phyloP scores from a whole-genome alignment of 2,797 vertebrate genomes.

The Lateolabrax maculatus region DNA sequence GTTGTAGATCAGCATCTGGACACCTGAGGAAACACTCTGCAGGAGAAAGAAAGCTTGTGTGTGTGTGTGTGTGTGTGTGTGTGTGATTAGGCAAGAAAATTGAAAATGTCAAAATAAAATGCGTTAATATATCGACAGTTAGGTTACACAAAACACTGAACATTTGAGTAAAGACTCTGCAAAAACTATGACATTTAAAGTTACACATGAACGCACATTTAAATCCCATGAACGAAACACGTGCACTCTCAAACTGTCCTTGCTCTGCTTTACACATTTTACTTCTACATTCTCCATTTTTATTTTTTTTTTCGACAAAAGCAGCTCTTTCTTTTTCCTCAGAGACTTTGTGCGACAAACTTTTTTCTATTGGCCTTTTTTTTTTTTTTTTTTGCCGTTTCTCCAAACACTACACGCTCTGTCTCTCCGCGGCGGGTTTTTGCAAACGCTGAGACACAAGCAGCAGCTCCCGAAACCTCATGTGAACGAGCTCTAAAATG shows the following conservation, averaged over 20 bases:
- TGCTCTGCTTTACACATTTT: too few relatives aligned
- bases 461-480: too few relatives aligned
- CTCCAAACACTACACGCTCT: too few relatives aligned
- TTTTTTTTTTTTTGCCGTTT: neutral
- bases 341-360: neutral
- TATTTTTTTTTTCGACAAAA: too few relatives aligned
- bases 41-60: neutral
- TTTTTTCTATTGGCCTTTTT: too few relatives aligned
- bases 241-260: too few relatives aligned
- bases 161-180: neutral
- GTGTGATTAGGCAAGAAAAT: too few relatives aligned
- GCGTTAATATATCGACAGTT: neutral
- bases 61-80: too few relatives aligned
- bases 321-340: rapidly evolving
- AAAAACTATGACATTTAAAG: neutral
- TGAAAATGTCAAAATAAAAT: neutral
- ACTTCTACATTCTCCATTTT: too few relatives aligned
- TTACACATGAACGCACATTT: neutral
- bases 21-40: neutral
- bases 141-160: neutral
- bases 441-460: neutral
- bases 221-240: too few relatives aligned
- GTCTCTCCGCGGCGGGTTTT: too few relatives aligned
- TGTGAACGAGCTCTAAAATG: too few relatives aligned
- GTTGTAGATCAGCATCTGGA: neutral